Evolutionary conservation across 2,888 invertebrate genomes (phyloP), one percentile per base, ranked within the genome.

Genomic region (Horisme vitalbata): DNA sequence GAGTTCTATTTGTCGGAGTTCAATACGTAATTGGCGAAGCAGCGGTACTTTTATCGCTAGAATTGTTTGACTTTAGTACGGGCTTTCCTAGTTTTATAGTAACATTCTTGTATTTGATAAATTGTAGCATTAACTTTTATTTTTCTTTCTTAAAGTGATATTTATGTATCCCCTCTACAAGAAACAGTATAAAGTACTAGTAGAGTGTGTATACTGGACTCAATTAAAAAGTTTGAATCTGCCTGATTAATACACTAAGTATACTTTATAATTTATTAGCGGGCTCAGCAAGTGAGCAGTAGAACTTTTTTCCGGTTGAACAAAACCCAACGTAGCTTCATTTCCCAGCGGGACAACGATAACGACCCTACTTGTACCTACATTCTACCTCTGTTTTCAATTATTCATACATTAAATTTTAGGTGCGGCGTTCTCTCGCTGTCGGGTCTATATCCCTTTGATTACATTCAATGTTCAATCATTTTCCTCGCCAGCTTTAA

Each of bases 361-460:
- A 83, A 83, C 79, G 79, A 79, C 75, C 75, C 73, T 77, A 75
- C 77, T 79, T 76, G 69, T 75, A 74, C 76, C 76, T 78, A n/a
- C n/a, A n/a, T n/a, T 75, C 76, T 75, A 75, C 79, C 77, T 78
- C 71, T 77, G 77, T 82, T 79, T 82, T 82, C 80, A 84, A 83
- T 84, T 85, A 83, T 84, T 79, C 83, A 80, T 81, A 78, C 76
- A 78, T 79, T 76, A 75, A 79, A 82, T 77, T 81, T 72, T 64
- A 66, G 65, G 60, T 57, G 57, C 63, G 56, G 61, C 55, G 59
- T 59, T 63, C 63, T 67, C 65, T 61, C 59, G 56, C 64, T 61
- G 62, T 57, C 60, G 50, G 65, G 70, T 74, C 73, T 72, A 71
- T 71, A 69, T 71, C 64, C 67, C 69, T 72, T 75, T 76, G 69